Evolutionary conservation across 2,113 vertebrate species (phyloP), one percentile per base, ranked within the genome.

Genomic region (Prionailurus viverrinus): DNA sequence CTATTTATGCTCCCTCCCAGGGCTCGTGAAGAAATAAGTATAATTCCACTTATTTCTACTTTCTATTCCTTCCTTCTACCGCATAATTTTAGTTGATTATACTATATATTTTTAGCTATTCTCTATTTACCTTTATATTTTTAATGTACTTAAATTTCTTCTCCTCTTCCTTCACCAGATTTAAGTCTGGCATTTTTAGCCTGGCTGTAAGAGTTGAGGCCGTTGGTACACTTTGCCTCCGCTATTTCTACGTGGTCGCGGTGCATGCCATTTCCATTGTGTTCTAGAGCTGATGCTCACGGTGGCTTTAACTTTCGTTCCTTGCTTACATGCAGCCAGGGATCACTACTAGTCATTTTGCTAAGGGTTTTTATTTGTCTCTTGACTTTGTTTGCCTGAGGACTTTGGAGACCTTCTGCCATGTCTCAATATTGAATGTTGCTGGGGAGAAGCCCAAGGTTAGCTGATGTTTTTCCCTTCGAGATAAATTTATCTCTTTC

Each of bases 341-440:
- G 3, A 12, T 23, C 15, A 25, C 33, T 23, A 1, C 14, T 36
- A 21, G 61, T 18, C 65, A 65, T 65, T 81, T 69, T 36, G 25
- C 29, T 55, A 2, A 45, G 39, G 14, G 5, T 51, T 81, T 68
- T 74, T 33, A 61, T n/a, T 80, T 36, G 5, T 66, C 16, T 92
- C 51, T 78, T 93, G 25, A 15, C 36, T 92, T 89, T 66, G 63
- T 79, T 69, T 74, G 86, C 48, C 86, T 53, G 29, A 85, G 55
- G 55, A 55, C 55, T 41, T 48, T 9, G 27, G 39, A 68, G 41
- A 51, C 7, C 83, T 91, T 53, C 41, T 74, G 1, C 31, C 29
- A 8, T n/a, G 53, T 91, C 55, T 31, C 21, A 31, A 14, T n/a
- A 68, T 9, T 81, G 39, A 55, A n/a, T 63, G 39, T 81, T 41